Percentiles rank a stretch among this genome's conserved stretches.
These are phyloP conservation scores for Drosophila pseudotakahashii DNA, from an alignment of 2,888 invertebrate species.

Conservation along the genomic window DNA sequence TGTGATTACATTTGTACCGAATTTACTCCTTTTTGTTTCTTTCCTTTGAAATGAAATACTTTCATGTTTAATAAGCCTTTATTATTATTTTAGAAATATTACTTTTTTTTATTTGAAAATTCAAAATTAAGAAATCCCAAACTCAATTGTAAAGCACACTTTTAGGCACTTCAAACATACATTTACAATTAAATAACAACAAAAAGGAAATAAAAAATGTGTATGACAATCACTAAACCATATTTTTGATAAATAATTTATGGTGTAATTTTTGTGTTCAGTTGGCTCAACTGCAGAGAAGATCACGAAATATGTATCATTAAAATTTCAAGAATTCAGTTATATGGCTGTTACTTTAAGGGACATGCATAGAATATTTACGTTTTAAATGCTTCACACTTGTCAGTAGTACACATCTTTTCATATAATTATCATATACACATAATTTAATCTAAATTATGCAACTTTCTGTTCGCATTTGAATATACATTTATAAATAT, in stretches of 20 bases:
- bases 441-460: slow-evolving; percentile 42
- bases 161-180: too few relatives aligned
- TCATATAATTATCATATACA: slow-evolving; percentile 47
- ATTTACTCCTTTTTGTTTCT: too few relatives aligned
- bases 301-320: not conserved
- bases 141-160: too few relatives aligned
- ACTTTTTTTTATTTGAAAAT: too few relatives aligned
- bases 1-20: not conserved
- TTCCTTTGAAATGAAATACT: too few relatives aligned
- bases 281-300: slow-evolving; percentile 8
- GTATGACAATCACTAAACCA: too few relatives aligned
- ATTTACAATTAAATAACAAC: too few relatives aligned
- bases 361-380: slow-evolving; percentile 25
- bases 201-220: too few relatives aligned
- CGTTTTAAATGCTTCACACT: slow-evolving; percentile 66
- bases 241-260: not conserved
- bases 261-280: not conserved
- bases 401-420: slow-evolving; percentile 34
- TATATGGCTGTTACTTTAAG: slow-evolving; percentile 7
- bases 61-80: too few relatives aligned
- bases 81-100: too few relatives aligned
- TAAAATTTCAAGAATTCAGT: slow-evolving; percentile 5
- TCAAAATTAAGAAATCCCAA: too few relatives aligned
- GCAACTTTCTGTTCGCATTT: slow-evolving; percentile 28
- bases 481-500: slow-evolving; percentile 23